Base-by-base conservation (phyloP, 2,797 vertebrate species). In the Etheostoma perlongum region DNA sequence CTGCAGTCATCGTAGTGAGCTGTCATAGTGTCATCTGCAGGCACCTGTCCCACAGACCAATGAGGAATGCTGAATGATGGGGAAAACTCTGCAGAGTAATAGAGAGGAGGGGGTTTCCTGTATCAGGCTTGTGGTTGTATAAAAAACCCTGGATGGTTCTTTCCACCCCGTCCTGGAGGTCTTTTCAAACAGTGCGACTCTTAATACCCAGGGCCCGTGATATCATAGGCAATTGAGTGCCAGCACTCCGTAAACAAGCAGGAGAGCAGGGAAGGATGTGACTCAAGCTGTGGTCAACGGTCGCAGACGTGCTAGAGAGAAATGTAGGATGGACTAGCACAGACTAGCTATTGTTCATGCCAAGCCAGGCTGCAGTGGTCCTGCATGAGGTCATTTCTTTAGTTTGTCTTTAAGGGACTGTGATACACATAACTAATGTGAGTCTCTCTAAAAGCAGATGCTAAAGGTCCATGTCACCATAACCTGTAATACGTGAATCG, bases 241-340 rank as follows among this genome's bases (percentile, higher is more conserved):
- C 88, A 84, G 76, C 67, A 16, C 87, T 94, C 86, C 86, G 78
- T 92, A 93, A 93, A 94, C 85, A 91, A 12, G 63, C 74, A 70
- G 84, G 83, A 88, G 85, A 89, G 81, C 72, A 61, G 77, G 85
- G 86, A 82, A 94, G 93, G 93, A 95, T 91, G 87, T 94, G 94
- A 95, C 86, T 95, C 92, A 93, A 91, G 54, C 89, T 86, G 90
- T 21, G 90, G 91, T 91, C 82, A 82, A 64, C 72, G 36, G 67
- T 90, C 76, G 14, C 82, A 88, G 88, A 88, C 85, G n/a, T 75
- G 80, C 89, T 84, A 42, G 65, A 81, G 78, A 82, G 74, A 79
- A 81, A 73, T 9, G 78, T 68, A 47, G 79, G 76, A 88, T 67
- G 77, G 85, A 62, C 76, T 51, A 8, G 82, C 82, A 94, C 89